Conservation (phyloP, 2,888 invertebrate species). For the Sipunculus nudus region DNA sequence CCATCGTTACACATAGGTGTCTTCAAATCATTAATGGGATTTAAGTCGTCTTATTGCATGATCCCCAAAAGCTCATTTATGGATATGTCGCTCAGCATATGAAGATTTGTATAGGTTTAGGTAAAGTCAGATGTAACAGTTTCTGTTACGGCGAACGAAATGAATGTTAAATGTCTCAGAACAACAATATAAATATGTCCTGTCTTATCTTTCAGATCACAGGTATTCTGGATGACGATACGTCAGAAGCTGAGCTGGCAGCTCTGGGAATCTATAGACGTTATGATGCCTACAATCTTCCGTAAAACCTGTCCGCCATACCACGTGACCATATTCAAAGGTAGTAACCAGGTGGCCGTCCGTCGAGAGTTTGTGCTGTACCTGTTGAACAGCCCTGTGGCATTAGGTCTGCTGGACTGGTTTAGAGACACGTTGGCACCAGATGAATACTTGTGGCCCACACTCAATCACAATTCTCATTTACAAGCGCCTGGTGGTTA, state of each 20-base stretch:
- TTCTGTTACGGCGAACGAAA: too few relatives aligned
- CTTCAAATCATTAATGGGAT: too few relatives aligned
- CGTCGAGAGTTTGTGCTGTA: conserved; percentile 24
- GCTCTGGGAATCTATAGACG: conserved; percentile 4
- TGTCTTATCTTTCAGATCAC: background rate
- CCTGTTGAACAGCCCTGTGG: conserved; percentile 18
- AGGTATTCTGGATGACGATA: conserved; percentile 1
- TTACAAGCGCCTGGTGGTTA: conserved; percentile 33
- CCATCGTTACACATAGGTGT: too few relatives aligned
- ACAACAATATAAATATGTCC: too few relatives aligned
- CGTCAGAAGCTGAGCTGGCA: conserved; percentile 26
- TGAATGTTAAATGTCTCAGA: too few relatives aligned
- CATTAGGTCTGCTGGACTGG: conserved; percentile 24
- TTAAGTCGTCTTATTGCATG: too few relatives aligned
- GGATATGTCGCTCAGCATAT: too few relatives aligned
- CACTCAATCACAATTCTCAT: conserved; percentile 34
- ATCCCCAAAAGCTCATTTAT: too few relatives aligned
- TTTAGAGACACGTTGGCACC: conserved; percentile 29
- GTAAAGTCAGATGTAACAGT: too few relatives aligned
- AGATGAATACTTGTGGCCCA: conserved; percentile 37
- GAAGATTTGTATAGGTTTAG: too few relatives aligned
- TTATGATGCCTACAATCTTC: conserved; percentile 15
- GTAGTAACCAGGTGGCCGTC: conserved; percentile 31
- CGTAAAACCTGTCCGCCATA: conserved; percentile 21
- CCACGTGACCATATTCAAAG: conserved; percentile 30